Base-by-base conservation (phyloP, 2,113 vertebrate species). In the Lota lota region DNA sequence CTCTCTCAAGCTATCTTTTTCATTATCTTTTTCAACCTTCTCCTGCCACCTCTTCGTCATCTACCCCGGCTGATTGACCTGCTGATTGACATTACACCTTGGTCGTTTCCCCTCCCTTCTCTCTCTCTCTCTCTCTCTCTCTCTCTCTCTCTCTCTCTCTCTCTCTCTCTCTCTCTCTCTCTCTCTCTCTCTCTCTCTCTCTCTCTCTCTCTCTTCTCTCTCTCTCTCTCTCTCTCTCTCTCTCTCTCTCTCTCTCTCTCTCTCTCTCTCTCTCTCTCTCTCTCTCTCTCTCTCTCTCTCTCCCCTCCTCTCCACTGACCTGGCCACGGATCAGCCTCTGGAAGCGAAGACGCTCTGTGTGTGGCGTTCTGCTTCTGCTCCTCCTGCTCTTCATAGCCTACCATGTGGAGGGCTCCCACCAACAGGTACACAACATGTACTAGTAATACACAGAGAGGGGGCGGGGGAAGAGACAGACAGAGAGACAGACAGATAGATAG, bases 391-490 rank as follows among this genome's bases (percentile, higher is more conserved):
- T 84, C 83, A 83, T 93, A 80, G 80, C 77, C 47, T 95, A 95
- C 89, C 92, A 88, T 87, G 80, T 94, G 80, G 93, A 96, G 87
- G 94, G 94, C 89, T 69, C 88, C 40, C 95, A 97, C 88, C 94
- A 96, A 83, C 90, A 94, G 94, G 95, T 97, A 92, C 63, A 85
- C 40, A 18, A 8, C 40, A 50, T 57, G 47, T 15, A 3, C 5
- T 28, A 51, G 17, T n/a, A 61, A 16, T 10, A 58, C 10, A 56
- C 14, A 10, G 12, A 14, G 40, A 1, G 40, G 12, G 40, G 40
- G 7, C 6, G 3, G 40, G 36, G 53, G 14, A 14, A 50, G 14
- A 50, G 40, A 50, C 5, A 50, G 40, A 50, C 11, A 53, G 4
- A 17, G 4, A 17, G 50, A 53, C 12, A 53, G 50, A 53, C 12